phyloP scores from a whole-genome alignment of 2,888 invertebrate genomes.

The Agapostemon virescens region DNA sequence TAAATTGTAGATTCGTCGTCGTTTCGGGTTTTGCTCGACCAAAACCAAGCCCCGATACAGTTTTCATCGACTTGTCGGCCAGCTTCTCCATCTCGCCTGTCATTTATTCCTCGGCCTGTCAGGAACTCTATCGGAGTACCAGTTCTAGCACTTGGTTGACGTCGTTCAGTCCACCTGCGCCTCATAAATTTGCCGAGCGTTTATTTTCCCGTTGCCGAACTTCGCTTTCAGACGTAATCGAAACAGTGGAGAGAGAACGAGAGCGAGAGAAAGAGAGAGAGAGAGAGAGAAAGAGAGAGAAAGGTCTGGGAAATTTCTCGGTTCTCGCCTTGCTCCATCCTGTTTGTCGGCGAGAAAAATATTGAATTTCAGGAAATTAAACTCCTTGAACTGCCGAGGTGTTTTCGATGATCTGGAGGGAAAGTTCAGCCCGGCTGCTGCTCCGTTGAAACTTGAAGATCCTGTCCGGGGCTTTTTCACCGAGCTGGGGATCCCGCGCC shows the following conservation, averaged over 20 bases:
- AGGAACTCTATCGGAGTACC: neutral
- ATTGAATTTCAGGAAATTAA: conserved; percentile 34
- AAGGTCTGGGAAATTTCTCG: neutral
- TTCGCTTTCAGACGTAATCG: conserved; percentile 16
- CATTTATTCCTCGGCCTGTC: neutral
- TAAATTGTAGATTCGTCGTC: neutral
- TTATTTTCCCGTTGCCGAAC: conserved; percentile 14
- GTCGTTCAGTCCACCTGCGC: conserved; percentile 9
- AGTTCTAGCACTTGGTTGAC: neutral
- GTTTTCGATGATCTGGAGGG: conserved; percentile 11
- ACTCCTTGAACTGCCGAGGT: conserved; percentile 12
- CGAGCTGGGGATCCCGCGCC: neutral
- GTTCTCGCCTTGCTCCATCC: neutral
- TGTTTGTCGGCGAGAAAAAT: conserved; percentile 21
- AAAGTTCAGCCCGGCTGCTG: conserved; percentile 5
- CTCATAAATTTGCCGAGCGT: conserved; percentile 9
- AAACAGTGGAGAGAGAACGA: neutral
- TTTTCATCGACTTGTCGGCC: neutral
- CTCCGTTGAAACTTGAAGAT: neutral
- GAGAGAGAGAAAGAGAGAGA: neutral
- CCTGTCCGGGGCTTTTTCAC: conserved; percentile 13
- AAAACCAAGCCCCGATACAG: neutral
- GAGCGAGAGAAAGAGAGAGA: too few relatives aligned
- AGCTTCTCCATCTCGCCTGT: neutral
- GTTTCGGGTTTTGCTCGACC: neutral